Evolutionary conservation across 1,140 invertebrate species (phyloP).

Genomic region (Aradophagus sp.): DNA sequence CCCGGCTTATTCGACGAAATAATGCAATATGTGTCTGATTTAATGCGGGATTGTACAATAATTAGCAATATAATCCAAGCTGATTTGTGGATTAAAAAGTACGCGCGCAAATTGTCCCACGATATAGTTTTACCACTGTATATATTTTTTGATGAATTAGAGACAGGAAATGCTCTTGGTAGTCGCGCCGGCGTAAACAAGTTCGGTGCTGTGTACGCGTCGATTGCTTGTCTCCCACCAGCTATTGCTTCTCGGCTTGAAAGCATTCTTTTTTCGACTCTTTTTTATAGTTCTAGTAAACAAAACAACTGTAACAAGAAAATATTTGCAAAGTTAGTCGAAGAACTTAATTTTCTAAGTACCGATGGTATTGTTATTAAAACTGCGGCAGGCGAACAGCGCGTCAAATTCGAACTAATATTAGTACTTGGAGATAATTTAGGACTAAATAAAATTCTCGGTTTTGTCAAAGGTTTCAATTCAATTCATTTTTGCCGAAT

Average conservation of each 20-base stretch:
- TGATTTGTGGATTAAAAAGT: constrained; percentile 3
- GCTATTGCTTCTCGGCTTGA: neutral
- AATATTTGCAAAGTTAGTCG: constrained; percentile 4
- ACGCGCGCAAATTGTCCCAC: neutral
- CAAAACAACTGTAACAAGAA: neutral
- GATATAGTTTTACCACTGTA: constrained; percentile 1
- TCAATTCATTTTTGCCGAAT: constrained; percentile 21
- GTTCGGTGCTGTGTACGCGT: constrained; percentile 22
- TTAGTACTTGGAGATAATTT: constrained; percentile 8
- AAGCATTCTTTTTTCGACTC: constrained; percentile 11
- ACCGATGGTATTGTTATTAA: constrained; percentile 3
- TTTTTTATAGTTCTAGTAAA: constrained; percentile 7
- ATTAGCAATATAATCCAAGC: neutral
- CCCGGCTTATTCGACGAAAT: constrained; percentile 2
- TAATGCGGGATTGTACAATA: neutral
- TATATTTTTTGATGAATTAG: neutral
- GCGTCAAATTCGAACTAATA: constrained; percentile 10
- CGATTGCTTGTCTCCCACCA: constrained; percentile 7
- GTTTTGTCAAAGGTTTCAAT: constrained; percentile 21
- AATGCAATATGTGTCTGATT: neutral
- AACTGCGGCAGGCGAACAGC: neutral
- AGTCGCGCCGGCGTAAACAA: no score
- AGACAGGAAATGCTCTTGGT: neutral
- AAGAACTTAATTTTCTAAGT: constrained; percentile 3
- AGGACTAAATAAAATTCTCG: constrained; percentile 1